Evolutionary conservation across 2,888 invertebrate genomes (phyloP), one percentile per base, ranked within the genome.

Genomic region (Drosophila incognita): DNA sequence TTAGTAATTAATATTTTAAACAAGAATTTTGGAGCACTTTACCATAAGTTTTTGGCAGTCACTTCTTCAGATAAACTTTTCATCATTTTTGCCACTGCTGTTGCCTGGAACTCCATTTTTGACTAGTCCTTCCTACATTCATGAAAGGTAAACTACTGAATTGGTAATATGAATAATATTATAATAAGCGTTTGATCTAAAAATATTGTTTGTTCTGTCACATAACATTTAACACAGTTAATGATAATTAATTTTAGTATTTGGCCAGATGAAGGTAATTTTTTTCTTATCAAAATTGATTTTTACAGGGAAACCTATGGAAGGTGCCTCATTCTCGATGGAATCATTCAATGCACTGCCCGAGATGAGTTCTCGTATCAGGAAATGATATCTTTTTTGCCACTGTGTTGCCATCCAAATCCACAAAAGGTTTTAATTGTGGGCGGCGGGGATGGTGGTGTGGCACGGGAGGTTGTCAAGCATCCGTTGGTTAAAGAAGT

Each of bases 401-500:
- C 99, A 0, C 93, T 99, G 2, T 98, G 97, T 92, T 96, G 96
- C 80, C 99, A 99, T 93, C 96, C 97, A 7, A 95, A 96, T 88
- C 99, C 99, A 0, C 95, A 97, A 91, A 97, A 96, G 83, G 99
- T 98, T 4, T 94, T 99, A 38, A 98, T 99, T 79, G 98, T 99
- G 27, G 99, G 99, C 0, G 99, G 99, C 0, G 99, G 99, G 0
- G 99, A 99, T 93, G 99, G 99, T 0, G 99, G 99, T 1, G 99
- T 99, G 6, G 98, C 98, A 0, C 95, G 99, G 13, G 99, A 99
- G 93, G 97, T 99, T 0, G 95, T 96, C 2, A 99, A 99, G 93
- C 98, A 99, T 93, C 97, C 98, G 0, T 93, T 94, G 69, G 99
- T 99, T 0, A 96, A 98, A 89, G 94, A 95, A 87, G 96, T 99